These are phyloP conservation scores for Phymatocera aterrima DNA, from an alignment of 2,888 invertebrate species.

Conservation along the genomic window DNA sequence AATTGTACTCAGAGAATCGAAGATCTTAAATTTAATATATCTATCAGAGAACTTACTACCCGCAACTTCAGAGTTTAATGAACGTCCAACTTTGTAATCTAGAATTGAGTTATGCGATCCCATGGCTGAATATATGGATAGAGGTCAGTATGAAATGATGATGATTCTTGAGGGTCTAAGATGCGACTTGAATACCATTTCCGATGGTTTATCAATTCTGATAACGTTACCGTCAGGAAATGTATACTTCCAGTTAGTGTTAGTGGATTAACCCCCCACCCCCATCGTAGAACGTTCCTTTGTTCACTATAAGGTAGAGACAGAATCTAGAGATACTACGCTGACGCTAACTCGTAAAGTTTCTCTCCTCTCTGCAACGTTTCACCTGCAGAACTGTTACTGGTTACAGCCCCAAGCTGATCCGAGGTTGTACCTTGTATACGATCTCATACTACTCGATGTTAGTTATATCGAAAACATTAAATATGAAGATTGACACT, in stretches of 20 bases:
- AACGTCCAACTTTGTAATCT: background rate
- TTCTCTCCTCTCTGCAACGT: background rate
- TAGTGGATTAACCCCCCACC: too few species aligned
- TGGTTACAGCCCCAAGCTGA: background rate
- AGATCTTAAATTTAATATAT: too few species aligned
- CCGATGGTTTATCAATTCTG: background rate
- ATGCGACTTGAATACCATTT: background rate
- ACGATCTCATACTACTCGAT: background rate
- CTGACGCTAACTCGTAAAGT: slow-evolving; percentile 10
- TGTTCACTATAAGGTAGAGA: too few species aligned
- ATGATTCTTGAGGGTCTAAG: slow-evolving; percentile 3
- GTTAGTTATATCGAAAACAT: background rate
- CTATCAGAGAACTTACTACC: too few species aligned
- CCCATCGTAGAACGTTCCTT: background rate
- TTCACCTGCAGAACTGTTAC: background rate
- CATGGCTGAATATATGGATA: too few species aligned
- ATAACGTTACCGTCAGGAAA: background rate
- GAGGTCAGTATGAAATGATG: background rate
- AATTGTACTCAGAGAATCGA: too few species aligned
- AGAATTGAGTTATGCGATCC: background rate
- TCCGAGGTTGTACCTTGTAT: background rate
- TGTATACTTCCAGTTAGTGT: too few species aligned
- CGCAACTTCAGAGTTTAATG: background rate
- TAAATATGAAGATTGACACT: background rate
- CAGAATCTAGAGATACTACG: too few species aligned